Evolutionary conservation across 2,113 vertebrate species (phyloP), one percentile per base, ranked within the genome.

Genomic region (Zosterops hypoxanthus): DNA sequence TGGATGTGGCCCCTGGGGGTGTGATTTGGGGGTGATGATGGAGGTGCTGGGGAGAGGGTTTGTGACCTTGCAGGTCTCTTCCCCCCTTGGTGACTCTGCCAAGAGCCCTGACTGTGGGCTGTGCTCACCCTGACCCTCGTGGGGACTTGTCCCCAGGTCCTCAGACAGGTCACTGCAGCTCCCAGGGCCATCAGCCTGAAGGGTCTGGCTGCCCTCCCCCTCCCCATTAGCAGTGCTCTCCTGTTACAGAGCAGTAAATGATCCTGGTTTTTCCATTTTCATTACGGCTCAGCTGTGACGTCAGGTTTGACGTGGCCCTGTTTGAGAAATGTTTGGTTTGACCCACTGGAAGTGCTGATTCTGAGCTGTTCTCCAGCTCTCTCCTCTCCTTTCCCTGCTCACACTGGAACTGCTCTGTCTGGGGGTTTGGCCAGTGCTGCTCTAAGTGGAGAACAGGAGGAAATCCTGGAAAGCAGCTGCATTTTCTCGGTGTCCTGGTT

Each of bases 401-500:
- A 9, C 9, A 3, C 23, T 1, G 44, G 19, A 80, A 5, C 46
- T 9, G 15, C 29, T 47, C 23, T 68, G 6, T 28, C 33, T 41
- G 41, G 60, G 65, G n/a, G 4, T 29, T 90, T 82, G 61, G 41
- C 36, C 16, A 8, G 10, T 5, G 44, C 60, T 68, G 39, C 44
- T 77, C 0, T 7, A 34, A 36, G n/a, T 26, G 20, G 36, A 28
- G 23, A 50, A 3, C 8, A 11, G 52, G 34, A 50, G 61, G 24
- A 88, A 53, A 69, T n/a, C 28, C 31, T 88, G 63, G n/a, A 20
- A 72, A 61, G 26, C 31, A 25, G 5, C 63, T 68, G 26, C 4
- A 0, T 47, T 69, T 53, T 44, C 29, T 46, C 17, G 1, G 53
- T 3, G 1, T 28, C 0, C 0, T 13, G 9, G 10, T 24, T 39